Base-by-base conservation (phyloP, 2,888 invertebrate species). In the Phaonia tiefii region DNA sequence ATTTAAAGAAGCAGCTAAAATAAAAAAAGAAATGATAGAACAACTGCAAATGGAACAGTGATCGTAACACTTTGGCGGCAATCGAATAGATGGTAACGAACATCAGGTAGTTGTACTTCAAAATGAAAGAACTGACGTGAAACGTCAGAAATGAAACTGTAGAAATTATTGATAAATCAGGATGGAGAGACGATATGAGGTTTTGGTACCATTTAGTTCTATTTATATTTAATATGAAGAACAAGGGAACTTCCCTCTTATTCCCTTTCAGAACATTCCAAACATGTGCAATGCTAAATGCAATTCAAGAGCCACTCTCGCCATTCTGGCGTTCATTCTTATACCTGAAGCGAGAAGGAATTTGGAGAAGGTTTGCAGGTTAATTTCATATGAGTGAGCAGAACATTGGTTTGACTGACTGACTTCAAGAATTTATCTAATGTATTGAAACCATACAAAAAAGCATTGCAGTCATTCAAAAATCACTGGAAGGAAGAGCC, bases 1-100 rank as follows among this genome's bases (percentile, higher is more conserved):
- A 37, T 37, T 37, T 37, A 37, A 37, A 37, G 37, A 37, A 37
- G 37, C 37, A 37, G 37, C 37, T 44, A 44, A 11, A 44, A 44
- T 4, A 2, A 44, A 44, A 44, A 44, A 4, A 13, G 44, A 44
- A 44, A 44, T 51, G 22, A 31, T 31, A 31, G 31, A 22, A 51
- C 20, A 22, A 51, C 8, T 51, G 20, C 22, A 51, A 7, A 51
- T 20, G 51, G 51, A 22, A 51, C 51, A 51, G 51, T 51, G 51
- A 22, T 51, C 51, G 20, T 51, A 22, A 51, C 51, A 51, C 51
- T 51, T 51, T 51, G 51, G 11, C 20, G 51, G 51, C 13, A 51
- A 51, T 31, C 31, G 31, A 5, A 5, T 31, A 31, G 51, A 51
- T 22, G 20, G 22, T 22, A 51, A 22, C 51, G 22, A 22, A 51